phyloP scores from a whole-genome alignment of 2,113 vertebrate genomes.

The Neolamprologus sp. region DNA sequence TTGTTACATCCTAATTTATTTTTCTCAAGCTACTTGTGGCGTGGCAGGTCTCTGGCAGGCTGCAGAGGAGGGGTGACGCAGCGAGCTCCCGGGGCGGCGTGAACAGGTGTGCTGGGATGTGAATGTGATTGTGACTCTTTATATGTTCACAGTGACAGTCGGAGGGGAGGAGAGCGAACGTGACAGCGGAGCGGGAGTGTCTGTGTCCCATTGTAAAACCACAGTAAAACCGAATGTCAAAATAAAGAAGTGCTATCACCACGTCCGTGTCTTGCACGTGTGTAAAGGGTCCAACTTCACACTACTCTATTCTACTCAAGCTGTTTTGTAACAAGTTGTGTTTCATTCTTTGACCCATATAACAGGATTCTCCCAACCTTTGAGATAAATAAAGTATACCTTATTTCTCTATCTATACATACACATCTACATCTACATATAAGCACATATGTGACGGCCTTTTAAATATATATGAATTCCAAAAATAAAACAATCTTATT shows the following conservation, averaged over 20 bases:
- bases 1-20: not conserved
- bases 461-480: not conserved
- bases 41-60: not conserved
- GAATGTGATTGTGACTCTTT: not conserved
- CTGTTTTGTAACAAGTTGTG: not conserved
- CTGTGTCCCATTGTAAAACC: not conserved
- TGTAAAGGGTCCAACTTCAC: not conserved
- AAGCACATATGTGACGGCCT: not conserved
- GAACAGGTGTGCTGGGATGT: not conserved
- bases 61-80: not conserved
- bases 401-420: not conserved
- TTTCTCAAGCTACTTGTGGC: not conserved
- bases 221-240: not conserved
- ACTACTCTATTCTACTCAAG: not conserved
- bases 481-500: fast-evolving
- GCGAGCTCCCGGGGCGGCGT: not conserved
- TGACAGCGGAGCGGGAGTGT: not conserved
- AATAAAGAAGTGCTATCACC: not conserved
- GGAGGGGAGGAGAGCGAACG: not conserved
- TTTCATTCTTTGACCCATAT: not conserved
- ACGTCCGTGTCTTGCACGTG: not conserved
- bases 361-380: not conserved
- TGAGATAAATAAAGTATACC: not conserved
- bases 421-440: not conserved
- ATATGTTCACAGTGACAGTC: not conserved